Evolutionary conservation across 1,140 invertebrate species (phyloP).

Genomic region (Trichonephila clavipes): DNA sequence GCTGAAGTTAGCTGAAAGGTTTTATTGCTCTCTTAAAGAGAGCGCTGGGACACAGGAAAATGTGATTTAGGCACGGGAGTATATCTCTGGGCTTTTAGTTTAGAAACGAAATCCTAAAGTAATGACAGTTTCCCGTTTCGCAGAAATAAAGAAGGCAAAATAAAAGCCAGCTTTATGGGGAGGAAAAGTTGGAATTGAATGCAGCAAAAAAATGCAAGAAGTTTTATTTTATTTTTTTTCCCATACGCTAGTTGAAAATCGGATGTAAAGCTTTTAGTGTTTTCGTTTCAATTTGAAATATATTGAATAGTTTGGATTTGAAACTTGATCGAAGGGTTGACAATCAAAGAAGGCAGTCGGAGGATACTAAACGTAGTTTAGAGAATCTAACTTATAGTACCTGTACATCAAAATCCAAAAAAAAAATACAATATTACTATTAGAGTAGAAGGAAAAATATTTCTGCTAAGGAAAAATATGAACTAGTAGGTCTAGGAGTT

Average conservation of each 20-base stretch:
- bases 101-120: constrained; percentile 34
- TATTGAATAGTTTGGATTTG: background rate
- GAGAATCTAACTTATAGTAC: too few species aligned
- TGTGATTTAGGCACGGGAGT: constrained; percentile 63
- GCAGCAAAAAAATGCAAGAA: constrained; percentile 6
- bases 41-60: constrained; percentile 34
- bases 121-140: constrained; percentile 45
- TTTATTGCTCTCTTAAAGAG: constrained; percentile 64
- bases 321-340: too few species aligned
- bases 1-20: constrained; percentile 21
- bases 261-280: background rate
- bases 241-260: background rate
- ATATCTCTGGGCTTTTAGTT: constrained; percentile 59
- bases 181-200: constrained; percentile 31
- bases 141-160: constrained; percentile 24
- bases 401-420: too few species aligned
- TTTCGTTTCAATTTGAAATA: background rate
- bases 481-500: too few species aligned
- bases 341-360: too few species aligned
- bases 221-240: background rate
- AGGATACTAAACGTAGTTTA: too few species aligned
- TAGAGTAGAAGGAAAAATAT: too few species aligned
- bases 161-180: constrained; percentile 12
- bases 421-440: too few species aligned
- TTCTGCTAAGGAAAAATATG: too few species aligned